A percentile compares a stretch with the other conserved stretches of the same genome.
Evolutionary conservation across 1,140 invertebrate species (phyloP).

Genomic region (Drosophila azteca): DNA sequence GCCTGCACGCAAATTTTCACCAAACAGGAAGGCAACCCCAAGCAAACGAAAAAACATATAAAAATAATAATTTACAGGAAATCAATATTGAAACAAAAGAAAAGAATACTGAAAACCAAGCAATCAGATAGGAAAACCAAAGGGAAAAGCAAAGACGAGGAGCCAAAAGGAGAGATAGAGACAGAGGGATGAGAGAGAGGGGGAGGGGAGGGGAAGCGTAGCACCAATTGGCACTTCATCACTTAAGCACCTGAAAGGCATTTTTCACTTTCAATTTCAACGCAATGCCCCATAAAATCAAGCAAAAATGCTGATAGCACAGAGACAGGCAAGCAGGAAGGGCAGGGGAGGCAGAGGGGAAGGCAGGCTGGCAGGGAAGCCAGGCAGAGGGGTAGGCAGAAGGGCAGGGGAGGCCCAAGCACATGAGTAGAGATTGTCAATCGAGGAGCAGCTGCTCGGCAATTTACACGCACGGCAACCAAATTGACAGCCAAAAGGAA

Average conservation of each 20-base stretch:
- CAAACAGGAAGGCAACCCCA: conserved; percentile 18
- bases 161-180: too few relatives aligned
- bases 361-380: background rate
- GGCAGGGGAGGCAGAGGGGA: too few relatives aligned
- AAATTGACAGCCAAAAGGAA: conserved; percentile 72
- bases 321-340: conserved; percentile 1
- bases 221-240: conserved; percentile 77
- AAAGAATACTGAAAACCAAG: conserved; percentile 27
- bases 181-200: background rate
- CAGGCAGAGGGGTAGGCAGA: background rate
- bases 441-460: conserved; percentile 78
- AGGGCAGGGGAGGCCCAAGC: conserved; percentile 17
- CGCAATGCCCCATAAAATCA: conserved; percentile 76
- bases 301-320: conserved; percentile 67
- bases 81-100: conserved; percentile 49
- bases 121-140: conserved; percentile 51
- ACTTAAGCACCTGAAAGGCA: conserved; percentile 80
- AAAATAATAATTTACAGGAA: conserved; percentile 54
- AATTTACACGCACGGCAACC: conserved; percentile 77
- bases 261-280: conserved; percentile 81
- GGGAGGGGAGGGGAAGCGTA: background rate
- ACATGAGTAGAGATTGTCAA: conserved; percentile 51
- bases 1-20: conserved; percentile 58
- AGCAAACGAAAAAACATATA: conserved; percentile 18
- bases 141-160: conserved; percentile 24